A percentile compares a stretch with the other conserved stretches of the same genome.
phyloP scores from a whole-genome alignment of 2,113 vertebrate genomes.

The Xenopus borealis region DNA sequence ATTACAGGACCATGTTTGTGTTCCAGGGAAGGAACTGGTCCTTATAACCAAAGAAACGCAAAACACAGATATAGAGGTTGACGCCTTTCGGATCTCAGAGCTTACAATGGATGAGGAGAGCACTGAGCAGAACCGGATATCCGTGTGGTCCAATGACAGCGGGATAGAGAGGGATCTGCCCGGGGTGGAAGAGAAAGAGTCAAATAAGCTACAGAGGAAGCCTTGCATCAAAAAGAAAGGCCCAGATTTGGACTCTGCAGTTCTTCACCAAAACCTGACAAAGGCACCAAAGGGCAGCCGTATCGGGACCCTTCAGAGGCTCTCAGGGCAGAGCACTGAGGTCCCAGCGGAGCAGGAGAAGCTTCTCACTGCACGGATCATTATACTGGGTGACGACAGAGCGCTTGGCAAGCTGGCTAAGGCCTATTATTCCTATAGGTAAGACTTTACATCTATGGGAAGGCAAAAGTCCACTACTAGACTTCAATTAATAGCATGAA shows the following conservation, averaged over 20 bases:
- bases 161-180: constrained; percentile 87
- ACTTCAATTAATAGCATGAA: too few relatives aligned
- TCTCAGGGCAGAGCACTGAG: constrained; percentile 45
- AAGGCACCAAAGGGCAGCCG: constrained; percentile 30
- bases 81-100: constrained; percentile 74
- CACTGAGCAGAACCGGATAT: constrained; percentile 68
- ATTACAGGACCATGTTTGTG: background rate
- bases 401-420: constrained; percentile 81
- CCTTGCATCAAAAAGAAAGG: constrained; percentile 78
- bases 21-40: constrained; percentile 80
- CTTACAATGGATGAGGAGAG: constrained; percentile 55
- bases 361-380: constrained; percentile 77
- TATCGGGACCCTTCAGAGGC: constrained; percentile 58
- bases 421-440: constrained; percentile 83
- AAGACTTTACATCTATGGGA: background rate
- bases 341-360: constrained; percentile 63
- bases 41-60: constrained; percentile 72
- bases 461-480: too few relatives aligned
- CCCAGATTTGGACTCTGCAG: constrained; percentile 61
- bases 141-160: constrained; percentile 85
- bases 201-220: constrained; percentile 67
- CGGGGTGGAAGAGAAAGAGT: constrained; percentile 47
- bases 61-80: constrained; percentile 58
- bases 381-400: constrained; percentile 83
- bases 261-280: constrained; percentile 69